Evolutionary conservation across 2,797 vertebrate genomes (phyloP), one percentile per base, ranked within the genome.

Genomic region (Pterois miles): DNA sequence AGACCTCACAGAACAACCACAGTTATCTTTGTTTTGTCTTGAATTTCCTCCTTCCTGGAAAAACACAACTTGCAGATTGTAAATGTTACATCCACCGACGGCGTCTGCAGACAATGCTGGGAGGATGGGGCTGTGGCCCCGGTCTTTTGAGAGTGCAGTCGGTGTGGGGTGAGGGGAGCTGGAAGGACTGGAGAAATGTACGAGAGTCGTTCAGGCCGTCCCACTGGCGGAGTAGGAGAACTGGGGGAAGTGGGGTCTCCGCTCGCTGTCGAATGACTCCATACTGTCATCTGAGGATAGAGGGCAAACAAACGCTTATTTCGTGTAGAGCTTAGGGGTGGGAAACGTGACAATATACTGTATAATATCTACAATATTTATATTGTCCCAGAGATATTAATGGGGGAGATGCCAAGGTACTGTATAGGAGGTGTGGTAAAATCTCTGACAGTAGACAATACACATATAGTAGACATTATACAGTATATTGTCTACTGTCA

Each of bases 201-300:
- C 80, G 90, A 83, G 70, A 84, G 90, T 84, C 36, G 86, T 78
- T 96, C 95, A 98, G 92, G 96, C 96, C 7, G 97, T 99, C 92
- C 98, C 98, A 75, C 98, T 99, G 93, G 98, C 98, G 8, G 98
- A 99, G 91, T 99, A 99, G 85, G 97, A 99, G 92, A 99, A 99
- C 94, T 99, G 97, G 46, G 97, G 97, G 91, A 99, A 99, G 93
- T 99, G 98, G 59, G 98, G 98, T 92, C 97, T 96, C 91, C 96
- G 95, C 90, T 98, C 98, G 0, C 97, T 99, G 93, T 99, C 98
- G 78, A 96, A 96, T 53, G 96, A 97, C 93, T 98, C 98, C 97
- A 99, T 97, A 89, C 92, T 97, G 94, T 97, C 98, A 84, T 97
- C 97, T 99, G 94, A 54, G 67, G 74, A 85, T 8, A 38, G 57